Base-by-base conservation (phyloP, 2,888 invertebrate species). In the Tachina fera region DNA sequence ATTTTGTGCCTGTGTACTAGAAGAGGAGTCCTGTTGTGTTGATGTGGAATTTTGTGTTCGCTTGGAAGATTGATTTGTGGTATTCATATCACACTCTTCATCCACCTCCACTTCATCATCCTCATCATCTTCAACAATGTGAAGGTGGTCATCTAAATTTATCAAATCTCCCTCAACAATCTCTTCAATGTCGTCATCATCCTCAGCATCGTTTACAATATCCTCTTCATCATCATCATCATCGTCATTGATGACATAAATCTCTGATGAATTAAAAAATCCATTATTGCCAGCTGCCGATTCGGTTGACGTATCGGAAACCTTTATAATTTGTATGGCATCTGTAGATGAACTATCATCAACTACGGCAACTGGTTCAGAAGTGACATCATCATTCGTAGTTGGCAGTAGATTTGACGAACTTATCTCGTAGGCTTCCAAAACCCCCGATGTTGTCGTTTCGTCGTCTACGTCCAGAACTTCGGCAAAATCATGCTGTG, bases 191-290 rank as follows among this genome's bases (percentile, higher is more conserved):
- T 89, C 89, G 47, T 84, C 67, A 86, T 76, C 87, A 87, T 63
- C 85, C 74, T 51, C 74, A 72, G 39, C 76, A 31, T 53, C 83
- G 70, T 71, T 71, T n/a, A 53, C 39, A 13, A 51, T 75, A 0
- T 81, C 85, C 10, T 80, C 82, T 11, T 63, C 83, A 10, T 91
- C 90, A 16, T 88, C 88, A 47, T 90, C 91, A 65, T 90, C 90
- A 19, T 90, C 91, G 85, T 91, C 91, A 45, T 91, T 91, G 65
- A 91, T 91, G 81, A 91, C 89, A 88, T 88, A 90, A 65, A 91
- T 89, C 82, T 88, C 88, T 22, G 88, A 83, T 49, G 87, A 87
- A 81, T 88, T 87, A 47, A 86, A 87, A 74, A 84, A 88, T 53
- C 75, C 84, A 77, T 89, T 90, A 60, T 84, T 87, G 56, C 84